These are phyloP conservation scores for Riptortus pedestris DNA, from an alignment of 1,140 invertebrate species.

Conservation along the genomic window DNA sequence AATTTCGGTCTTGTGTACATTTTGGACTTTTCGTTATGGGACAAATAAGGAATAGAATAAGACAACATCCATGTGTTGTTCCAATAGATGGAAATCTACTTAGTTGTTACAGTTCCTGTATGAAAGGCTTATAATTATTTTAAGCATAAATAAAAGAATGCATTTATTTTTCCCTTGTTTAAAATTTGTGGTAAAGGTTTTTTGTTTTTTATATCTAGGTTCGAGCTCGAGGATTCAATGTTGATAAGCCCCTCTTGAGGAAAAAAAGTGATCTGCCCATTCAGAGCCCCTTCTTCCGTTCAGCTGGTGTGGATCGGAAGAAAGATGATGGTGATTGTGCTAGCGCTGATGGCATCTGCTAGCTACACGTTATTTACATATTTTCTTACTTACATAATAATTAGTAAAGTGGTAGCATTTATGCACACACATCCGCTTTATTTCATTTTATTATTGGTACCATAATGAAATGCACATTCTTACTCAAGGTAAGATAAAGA, in stretches of 20 bases:
- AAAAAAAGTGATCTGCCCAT: conserved; percentile 84
- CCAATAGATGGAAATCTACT: no score
- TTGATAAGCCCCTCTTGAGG: conserved; percentile 75
- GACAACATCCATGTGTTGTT: no score
- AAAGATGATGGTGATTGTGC: not conserved
- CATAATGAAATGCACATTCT: no score
- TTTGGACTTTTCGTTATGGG: no score
- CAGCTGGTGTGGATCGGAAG: not conserved
- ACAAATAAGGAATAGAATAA: no score
- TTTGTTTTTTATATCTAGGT: conserved; percentile 23
- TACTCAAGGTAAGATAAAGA: no score
- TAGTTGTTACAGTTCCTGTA: no score
- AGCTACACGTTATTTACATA: not conserved
- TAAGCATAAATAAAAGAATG: no score
- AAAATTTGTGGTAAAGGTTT: not conserved
- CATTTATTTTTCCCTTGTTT: not conserved
- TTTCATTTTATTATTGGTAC: no score
- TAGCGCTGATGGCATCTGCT: not conserved
- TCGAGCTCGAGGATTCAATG: conserved; percentile 46
- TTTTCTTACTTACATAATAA: no score
- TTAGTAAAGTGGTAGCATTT: not conserved
- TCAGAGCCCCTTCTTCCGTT: not conserved
- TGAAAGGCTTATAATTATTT: no score
- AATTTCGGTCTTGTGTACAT: no score
- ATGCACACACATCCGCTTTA: not conserved